These are phyloP conservation scores for Cyphomyrmex costatus DNA, from an alignment of 1,140 invertebrate species.

Conservation along the genomic window DNA sequence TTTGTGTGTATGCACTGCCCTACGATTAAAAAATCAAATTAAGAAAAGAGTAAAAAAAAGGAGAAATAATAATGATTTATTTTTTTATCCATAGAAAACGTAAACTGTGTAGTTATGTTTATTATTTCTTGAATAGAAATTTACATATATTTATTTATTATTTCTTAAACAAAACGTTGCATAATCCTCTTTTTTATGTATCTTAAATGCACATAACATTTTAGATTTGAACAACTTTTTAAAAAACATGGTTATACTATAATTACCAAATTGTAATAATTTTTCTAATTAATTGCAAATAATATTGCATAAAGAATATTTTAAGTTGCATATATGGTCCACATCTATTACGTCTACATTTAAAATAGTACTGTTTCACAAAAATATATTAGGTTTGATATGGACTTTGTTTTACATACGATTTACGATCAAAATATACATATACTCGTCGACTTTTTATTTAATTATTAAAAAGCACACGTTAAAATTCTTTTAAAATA, in stretches of 20 bases:
- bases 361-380: not conserved
- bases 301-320: not conserved
- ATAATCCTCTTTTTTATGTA: not conserved
- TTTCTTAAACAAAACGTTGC: not conserved
- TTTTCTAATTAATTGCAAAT: not conserved
- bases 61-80: not conserved
- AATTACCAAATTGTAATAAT: conserved; percentile 6
- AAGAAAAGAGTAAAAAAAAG: not conserved
- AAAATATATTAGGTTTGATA: not conserved
- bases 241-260: not conserved
- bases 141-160: too few relatives aligned
- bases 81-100: not conserved
- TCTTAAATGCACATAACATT: not conserved
- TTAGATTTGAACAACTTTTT: not conserved
- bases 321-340: too few relatives aligned
- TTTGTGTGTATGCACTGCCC: not conserved
- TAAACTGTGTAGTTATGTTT: not conserved
- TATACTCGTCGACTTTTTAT: not conserved
- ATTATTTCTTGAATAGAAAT: not conserved
- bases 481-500: not conserved
- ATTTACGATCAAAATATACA: not conserved
- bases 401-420: not conserved
- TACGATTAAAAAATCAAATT: not conserved
- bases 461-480: not conserved
- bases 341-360: not conserved